Conservation (phyloP, 2,797 vertebrate species). For the Pristis pectinata region DNA sequence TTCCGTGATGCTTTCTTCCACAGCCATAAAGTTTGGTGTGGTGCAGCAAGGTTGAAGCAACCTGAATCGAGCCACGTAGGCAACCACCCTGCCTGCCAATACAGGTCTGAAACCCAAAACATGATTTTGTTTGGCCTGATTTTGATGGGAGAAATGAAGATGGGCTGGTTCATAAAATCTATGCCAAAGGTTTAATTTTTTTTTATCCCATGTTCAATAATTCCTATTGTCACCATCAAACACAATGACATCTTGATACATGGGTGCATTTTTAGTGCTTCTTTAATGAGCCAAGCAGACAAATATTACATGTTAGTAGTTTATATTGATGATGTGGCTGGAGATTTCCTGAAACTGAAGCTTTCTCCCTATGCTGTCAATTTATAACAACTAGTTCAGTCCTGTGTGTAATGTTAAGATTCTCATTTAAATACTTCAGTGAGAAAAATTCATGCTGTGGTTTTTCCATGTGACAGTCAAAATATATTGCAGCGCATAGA, state of each 20-base stretch:
- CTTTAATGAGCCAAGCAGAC: background rate
- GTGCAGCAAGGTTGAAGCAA: background rate
- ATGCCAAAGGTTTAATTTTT: background rate
- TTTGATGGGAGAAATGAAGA: background rate
- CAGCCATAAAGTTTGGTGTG: background rate
- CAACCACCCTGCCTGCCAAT: background rate
- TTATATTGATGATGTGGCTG: slow-evolving; percentile 4
- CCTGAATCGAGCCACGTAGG: background rate
- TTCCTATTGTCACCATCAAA: background rate
- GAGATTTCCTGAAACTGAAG: background rate
- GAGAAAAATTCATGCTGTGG: background rate
- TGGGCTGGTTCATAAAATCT: background rate
- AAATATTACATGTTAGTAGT: background rate
- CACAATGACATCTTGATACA: background rate
- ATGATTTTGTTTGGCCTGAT: background rate
- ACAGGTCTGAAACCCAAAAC: background rate
- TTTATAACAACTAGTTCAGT: background rate
- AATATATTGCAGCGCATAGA: background rate
- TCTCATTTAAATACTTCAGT: background rate
- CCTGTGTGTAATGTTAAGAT: background rate
- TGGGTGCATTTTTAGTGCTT: background rate
- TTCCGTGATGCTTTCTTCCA: background rate
- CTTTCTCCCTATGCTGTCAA: background rate
- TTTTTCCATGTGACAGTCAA: background rate
- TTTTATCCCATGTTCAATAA: background rate